These are phyloP conservation scores for Ceratotherium simum DNA, from an alignment of 2,113 vertebrate species.

Conservation along the genomic window DNA sequence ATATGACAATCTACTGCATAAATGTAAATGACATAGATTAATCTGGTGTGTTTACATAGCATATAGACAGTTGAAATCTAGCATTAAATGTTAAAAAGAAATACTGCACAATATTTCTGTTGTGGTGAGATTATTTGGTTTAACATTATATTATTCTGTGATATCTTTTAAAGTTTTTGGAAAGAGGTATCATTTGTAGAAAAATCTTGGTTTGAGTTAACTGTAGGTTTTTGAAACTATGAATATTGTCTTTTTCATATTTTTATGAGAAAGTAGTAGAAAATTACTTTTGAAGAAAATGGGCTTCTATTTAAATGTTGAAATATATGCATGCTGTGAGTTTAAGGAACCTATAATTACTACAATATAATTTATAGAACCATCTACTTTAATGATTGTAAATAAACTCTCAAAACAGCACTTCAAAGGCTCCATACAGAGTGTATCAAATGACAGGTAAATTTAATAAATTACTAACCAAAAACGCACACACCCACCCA, in stretches of 20 bases:
- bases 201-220: constrained; percentile 79
- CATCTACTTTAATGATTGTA: constrained; percentile 75
- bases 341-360: constrained; percentile 75
- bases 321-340: constrained; percentile 68
- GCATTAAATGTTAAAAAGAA: constrained; percentile 59
- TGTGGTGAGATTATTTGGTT: constrained; percentile 65
- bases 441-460: constrained; percentile 68
- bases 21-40: constrained; percentile 31
- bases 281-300: constrained; percentile 84
- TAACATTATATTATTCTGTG: constrained; percentile 62
- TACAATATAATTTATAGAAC: constrained; percentile 72
- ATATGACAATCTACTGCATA: neutral
- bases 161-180: constrained; percentile 72
- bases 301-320: constrained; percentile 84
- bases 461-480: constrained; percentile 78
- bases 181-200: constrained; percentile 69
- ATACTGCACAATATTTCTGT: neutral
- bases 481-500: neutral
- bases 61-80: constrained; percentile 23
- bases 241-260: constrained; percentile 84
- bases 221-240: constrained; percentile 69
- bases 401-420: constrained; percentile 80
- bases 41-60: neutral
- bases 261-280: constrained; percentile 85
- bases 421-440: constrained; percentile 69